Base-by-base conservation (phyloP, 1,140 invertebrate species). In the Myzus persicae region DNA sequence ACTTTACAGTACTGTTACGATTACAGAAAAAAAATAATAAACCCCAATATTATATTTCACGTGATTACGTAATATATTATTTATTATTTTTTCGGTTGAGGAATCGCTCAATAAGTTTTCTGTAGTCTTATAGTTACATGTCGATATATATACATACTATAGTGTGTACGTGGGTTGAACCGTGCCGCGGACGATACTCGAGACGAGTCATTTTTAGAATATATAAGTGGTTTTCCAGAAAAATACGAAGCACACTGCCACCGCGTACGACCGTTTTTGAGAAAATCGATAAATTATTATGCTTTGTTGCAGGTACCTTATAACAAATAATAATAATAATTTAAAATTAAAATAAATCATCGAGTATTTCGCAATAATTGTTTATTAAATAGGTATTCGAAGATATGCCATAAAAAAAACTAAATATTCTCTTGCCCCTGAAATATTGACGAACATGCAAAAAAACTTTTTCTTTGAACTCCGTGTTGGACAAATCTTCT, bases 41-140 rank as follows among this genome's bases (percentile, higher is more conserved):
- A 4, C 59, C 31, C 11, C 0, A 18, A 67, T 67, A 67, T 67
- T 67, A n/a, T 18, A 67, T 67, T 67, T 67, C 18, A 67, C n/a
- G 14, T n/a, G 59, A 31, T 67, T 67, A n/a, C 31, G n/a, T 67
- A 67, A 31, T 59, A 67, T 67, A 67, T 59, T 54, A 54, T 54
- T 54, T 59, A 59, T 67, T 67, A 14, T 67, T n/a, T n/a, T 67
- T n/a, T 76, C 14, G 59, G 59, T n/a, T 5, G 14, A 18, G 18
- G 59, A 76, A 76, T 76, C 59, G 59, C 14, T 76, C 59, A n/a
- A 76, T n/a, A 76, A 76, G 59, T 76, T 76, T n/a, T 76, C 59
- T 4, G 31, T n/a, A 76, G 59, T 76, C 14, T 76, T n/a, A n/a
- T n/a, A n/a, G n/a, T n/a, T n/a, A 76, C 31, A 18, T n/a, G n/a